These are phyloP conservation scores for Morbakka virulenta DNA, from an alignment of 30 jellyfish, hydroid and myxozoan genomes.

Conservation along the genomic window DNA sequence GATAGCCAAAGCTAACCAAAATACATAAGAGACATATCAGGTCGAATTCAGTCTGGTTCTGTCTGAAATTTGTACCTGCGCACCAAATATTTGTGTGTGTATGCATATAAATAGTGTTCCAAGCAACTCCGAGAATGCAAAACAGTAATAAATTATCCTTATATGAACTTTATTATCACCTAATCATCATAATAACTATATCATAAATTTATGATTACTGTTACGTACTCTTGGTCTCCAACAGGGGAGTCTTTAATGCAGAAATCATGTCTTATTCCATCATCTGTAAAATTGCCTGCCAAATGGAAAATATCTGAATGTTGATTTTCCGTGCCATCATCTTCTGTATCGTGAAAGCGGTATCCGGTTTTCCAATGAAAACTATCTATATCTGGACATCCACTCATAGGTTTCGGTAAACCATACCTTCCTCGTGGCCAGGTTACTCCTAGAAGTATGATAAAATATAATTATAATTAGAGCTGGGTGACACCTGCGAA, in stretches of 20 bases:
- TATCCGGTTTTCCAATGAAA: constrained; percentile 82
- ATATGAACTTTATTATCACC: too few species aligned
- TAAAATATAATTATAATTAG: not conserved
- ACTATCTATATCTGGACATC: constrained; percentile 68
- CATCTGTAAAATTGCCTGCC: constrained; percentile 91
- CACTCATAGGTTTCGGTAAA: constrained; percentile 59
- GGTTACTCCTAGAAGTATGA: constrained; percentile 13
- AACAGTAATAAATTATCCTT: too few species aligned
- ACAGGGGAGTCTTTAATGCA: constrained; percentile 77
- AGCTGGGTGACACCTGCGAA: too few species aligned
- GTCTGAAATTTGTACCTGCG: too few species aligned
- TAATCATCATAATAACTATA: too few species aligned
- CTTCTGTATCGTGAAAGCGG: constrained; percentile 93
- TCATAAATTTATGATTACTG: too few species aligned
- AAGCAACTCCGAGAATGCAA: too few species aligned
- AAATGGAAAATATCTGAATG: constrained; percentile 79
- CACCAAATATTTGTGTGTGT: too few species aligned
- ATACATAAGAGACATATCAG: too few species aligned
- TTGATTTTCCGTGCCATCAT: constrained; percentile 94
- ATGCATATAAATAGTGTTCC: too few species aligned
- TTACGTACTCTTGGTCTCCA: constrained; percentile 71
- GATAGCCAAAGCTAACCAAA: too few species aligned
- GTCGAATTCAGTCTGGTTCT: too few species aligned
- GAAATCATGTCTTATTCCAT: constrained; percentile 91
- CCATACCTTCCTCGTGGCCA: constrained; percentile 95